A percentile compares a stretch with the other conserved stretches of the same genome.
phyloP scores from a whole-genome alignment of 2,113 vertebrate genomes.

The Mystacornis crossleyi region DNA sequence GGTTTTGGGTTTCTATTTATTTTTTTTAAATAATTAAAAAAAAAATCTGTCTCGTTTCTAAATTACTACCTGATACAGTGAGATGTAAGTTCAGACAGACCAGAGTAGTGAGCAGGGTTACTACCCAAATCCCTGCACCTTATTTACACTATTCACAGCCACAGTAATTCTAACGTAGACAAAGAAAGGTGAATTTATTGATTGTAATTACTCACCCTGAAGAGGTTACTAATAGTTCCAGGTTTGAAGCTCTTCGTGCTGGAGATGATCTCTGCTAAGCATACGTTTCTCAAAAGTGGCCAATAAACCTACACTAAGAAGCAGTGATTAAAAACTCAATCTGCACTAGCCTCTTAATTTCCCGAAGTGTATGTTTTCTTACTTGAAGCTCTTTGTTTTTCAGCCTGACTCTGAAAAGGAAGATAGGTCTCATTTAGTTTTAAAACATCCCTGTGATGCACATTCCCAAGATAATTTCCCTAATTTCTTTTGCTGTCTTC shows the following conservation, averaged over 20 bases:
- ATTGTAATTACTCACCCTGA: background rate
- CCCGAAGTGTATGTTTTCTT: background rate
- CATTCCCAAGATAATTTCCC: slow-evolving; percentile 40
- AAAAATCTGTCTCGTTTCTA: no score
- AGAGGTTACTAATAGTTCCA: background rate
- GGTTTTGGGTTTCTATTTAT: background rate
- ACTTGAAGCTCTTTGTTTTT: background rate
- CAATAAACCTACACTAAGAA: slow-evolving; percentile 25
- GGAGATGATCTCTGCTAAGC: background rate
- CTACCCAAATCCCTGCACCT: background rate
- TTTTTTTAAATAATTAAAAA: no score
- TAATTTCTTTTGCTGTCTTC: slow-evolving; percentile 36
- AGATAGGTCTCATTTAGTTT: slow-evolving; percentile 1
- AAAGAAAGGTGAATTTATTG: slow-evolving; percentile 24
- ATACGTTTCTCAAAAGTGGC: background rate
- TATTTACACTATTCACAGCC: background rate
- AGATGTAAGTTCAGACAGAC: background rate
- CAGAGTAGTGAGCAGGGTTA: background rate
- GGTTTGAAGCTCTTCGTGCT: background rate
- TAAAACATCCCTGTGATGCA: background rate
- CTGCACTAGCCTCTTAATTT: slow-evolving; percentile 31
- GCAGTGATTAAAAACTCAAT: background rate
- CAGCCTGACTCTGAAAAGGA: slow-evolving; percentile 9
- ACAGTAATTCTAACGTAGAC: slow-evolving; percentile 16
- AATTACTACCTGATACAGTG: background rate